A percentile compares a stretch with the other conserved stretches of the same genome.
Conservation (phyloP, 2,797 vertebrate species). For the Pantherophis vulpinus region DNA sequence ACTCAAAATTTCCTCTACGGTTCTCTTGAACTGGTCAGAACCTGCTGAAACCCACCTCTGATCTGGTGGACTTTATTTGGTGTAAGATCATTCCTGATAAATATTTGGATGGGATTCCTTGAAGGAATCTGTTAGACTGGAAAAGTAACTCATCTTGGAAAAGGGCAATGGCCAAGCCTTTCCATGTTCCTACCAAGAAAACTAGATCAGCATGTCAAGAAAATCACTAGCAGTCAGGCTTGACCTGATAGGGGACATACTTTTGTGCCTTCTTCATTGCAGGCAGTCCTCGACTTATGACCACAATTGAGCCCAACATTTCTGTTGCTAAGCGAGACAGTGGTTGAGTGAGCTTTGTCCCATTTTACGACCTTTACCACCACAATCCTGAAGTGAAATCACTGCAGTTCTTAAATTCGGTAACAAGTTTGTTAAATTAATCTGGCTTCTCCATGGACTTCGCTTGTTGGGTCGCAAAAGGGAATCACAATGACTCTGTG, state of each 20-base stretch:
- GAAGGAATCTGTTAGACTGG: neutral
- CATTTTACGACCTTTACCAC: neutral
- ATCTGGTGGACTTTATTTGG: neutral
- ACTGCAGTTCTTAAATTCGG: neutral
- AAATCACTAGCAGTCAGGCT: neutral
- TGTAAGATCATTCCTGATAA: neutral
- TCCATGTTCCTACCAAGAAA: neutral
- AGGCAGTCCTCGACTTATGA: neutral
- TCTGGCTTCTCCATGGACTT: neutral
- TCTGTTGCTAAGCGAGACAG: neutral
- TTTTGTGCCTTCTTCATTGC: neutral
- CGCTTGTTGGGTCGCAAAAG: neutral
- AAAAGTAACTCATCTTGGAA: neutral
- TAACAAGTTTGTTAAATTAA: neutral
- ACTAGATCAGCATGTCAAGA: neutral
- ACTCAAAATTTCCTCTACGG: too few species aligned
- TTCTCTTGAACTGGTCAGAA: too few species aligned
- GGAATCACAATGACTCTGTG: neutral
- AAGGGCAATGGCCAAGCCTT: neutral
- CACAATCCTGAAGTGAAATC: neutral
- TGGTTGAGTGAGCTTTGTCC: neutral
- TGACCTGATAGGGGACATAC: neutral
- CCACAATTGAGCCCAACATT: neutral
- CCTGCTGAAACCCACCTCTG: too few species aligned
- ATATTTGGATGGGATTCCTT: neutral